These are phyloP conservation scores for Phalacrocorax pelagicus DNA, from an alignment of 2,113 vertebrate genomes.

Conservation along the genomic window DNA sequence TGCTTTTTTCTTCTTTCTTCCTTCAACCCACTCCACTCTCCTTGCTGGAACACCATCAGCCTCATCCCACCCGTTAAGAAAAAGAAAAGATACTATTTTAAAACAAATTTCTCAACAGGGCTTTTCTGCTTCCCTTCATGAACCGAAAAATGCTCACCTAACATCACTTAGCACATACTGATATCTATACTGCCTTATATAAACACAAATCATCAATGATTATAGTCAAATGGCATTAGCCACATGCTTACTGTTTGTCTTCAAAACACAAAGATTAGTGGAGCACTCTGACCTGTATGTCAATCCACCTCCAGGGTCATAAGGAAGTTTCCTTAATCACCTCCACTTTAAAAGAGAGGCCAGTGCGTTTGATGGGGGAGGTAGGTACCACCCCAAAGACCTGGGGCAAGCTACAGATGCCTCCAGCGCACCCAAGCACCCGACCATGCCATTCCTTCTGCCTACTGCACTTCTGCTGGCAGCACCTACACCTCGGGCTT, in stretches of 20 bases:
- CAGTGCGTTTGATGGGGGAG: neutral
- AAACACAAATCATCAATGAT: neutral
- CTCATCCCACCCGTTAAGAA: neutral
- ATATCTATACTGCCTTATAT: neutral
- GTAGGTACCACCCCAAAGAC: neutral
- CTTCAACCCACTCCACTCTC: neutral
- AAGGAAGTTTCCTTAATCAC: neutral
- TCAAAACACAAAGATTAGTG: neutral
- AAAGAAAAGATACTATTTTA: neutral
- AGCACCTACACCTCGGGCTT: neutral
- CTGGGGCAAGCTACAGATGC: neutral
- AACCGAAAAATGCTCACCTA: neutral
- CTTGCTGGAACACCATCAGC: neutral
- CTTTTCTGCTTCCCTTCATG: neutral
- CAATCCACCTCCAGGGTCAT: neutral
- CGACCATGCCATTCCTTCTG: rapidly evolving
- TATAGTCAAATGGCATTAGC: neutral
- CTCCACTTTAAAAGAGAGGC: neutral
- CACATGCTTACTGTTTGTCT: neutral
- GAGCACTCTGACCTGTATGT: neutral
- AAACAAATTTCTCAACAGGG: neutral
- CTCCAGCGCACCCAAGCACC: rapidly evolving
- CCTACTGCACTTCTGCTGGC: neutral
- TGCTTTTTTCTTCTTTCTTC: neutral
- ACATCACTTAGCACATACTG: neutral